A percentile compares a stretch with the other conserved stretches of the same genome.
Conservation (phyloP, 2,113 vertebrate species). For the Lethenteron camtschaticum region DNA sequence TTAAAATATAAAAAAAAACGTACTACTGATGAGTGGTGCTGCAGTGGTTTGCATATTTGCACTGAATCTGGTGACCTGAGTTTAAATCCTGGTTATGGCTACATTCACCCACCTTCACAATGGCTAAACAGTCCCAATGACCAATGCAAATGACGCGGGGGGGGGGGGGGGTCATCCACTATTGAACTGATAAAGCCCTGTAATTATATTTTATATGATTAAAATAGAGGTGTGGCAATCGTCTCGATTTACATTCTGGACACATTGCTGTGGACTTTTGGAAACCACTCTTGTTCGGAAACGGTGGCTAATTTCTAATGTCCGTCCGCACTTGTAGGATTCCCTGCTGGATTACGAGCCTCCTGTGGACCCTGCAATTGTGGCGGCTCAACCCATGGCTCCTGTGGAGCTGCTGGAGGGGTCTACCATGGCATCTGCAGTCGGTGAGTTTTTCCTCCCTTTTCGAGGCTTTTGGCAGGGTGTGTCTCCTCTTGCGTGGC, state of each 20-base stretch:
- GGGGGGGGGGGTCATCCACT: not conserved
- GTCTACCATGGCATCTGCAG: constrained; percentile 37
- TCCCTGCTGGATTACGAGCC: constrained; percentile 95
- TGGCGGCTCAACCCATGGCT: constrained; percentile 95
- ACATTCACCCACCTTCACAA: no score
- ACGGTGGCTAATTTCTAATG: not conserved
- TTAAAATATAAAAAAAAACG: no score
- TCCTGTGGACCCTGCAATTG: constrained; percentile 82
- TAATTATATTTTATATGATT: not conserved
- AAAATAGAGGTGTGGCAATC: not conserved
- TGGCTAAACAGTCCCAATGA: no score
- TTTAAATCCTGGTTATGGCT: no score
- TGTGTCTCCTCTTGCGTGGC: not conserved
- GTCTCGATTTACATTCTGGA: not conserved
- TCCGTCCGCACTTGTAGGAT: constrained; percentile 26
- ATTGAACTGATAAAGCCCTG: not conserved
- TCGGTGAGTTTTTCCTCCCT: not conserved
- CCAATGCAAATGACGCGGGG: not conserved
- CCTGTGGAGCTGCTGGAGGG: constrained; percentile 50
- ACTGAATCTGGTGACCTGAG: no score
- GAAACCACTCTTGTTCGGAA: not conserved
- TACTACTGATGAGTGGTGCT: no score
- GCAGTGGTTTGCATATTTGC: no score
- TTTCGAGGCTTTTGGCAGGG: not conserved
- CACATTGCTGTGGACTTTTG: not conserved